These are phyloP conservation scores for Macrosteles quadrilineatus DNA, from an alignment of 1,140 invertebrate species.

Conservation along the genomic window DNA sequence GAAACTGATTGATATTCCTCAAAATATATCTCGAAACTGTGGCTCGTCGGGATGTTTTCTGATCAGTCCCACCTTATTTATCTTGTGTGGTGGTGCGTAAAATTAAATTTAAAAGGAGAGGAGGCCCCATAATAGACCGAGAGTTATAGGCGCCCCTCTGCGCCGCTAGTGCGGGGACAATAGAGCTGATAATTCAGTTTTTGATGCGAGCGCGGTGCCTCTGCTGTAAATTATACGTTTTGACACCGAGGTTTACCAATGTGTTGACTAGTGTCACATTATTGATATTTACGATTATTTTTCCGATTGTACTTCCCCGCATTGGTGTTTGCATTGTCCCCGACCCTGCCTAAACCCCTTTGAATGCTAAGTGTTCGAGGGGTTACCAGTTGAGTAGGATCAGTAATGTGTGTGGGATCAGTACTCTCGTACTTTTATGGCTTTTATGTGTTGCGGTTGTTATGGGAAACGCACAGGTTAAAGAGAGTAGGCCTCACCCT, in stretches of 20 bases:
- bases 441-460: no score
- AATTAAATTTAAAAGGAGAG: neutral
- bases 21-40: no score
- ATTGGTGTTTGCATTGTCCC: neutral
- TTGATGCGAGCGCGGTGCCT: neutral
- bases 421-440: no score
- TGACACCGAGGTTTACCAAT: neutral
- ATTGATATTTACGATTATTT: conserved; percentile 10
- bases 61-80: neutral
- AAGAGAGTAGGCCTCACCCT: no score
- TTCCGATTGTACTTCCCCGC: neutral
- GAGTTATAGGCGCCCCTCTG: conserved; percentile 8
- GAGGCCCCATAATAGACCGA: neutral
- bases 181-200: neutral
- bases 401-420: no score
- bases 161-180: neutral
- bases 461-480: no score
- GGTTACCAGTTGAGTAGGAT: no score
- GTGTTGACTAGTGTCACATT: conserved; percentile 1
- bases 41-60: no score
- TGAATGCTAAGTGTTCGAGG: neutral
- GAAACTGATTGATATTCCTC: no score
- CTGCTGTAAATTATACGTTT: neutral
- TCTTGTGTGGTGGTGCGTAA: neutral
- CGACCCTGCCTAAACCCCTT: neutral